phyloP scores from a whole-genome alignment of 2,113 vertebrate species.

The Prunella fulvescens region DNA sequence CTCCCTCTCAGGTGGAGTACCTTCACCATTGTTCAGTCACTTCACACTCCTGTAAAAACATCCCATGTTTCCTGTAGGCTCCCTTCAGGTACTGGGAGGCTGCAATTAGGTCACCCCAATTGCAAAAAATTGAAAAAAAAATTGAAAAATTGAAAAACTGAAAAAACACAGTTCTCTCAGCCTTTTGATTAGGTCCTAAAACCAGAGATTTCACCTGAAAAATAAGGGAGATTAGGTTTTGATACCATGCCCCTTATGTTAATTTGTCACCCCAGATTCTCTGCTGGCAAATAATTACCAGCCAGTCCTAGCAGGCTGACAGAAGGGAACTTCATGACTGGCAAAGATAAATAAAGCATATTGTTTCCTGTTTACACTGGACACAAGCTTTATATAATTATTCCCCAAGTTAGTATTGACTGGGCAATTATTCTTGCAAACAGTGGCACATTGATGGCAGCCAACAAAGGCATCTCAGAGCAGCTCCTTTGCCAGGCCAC shows the following conservation, averaged over 20 bases:
- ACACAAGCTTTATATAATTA: neutral
- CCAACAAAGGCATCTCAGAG: constrained; percentile 39
- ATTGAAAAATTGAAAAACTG: too few relatives aligned
- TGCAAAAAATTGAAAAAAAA: too few relatives aligned
- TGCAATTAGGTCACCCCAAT: neutral
- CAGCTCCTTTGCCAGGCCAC: neutral
- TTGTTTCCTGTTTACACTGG: constrained; percentile 30
- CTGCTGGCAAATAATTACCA: neutral
- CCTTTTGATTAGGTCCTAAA: neutral
- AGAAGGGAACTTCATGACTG: neutral
- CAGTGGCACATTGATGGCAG: constrained; percentile 29
- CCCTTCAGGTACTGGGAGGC: neutral
- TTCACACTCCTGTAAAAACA: too few relatives aligned
- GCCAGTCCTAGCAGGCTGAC: neutral
- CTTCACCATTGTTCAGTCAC: neutral
- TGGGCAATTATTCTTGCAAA: neutral
- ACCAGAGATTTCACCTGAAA: neutral
- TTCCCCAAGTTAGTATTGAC: neutral
- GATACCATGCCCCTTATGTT: neutral
- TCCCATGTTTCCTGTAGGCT: neutral
- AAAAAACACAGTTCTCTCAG: neutral
- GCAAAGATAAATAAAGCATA: neutral
- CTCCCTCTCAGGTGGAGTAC: neutral
- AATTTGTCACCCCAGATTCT: neutral
- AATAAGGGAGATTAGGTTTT: neutral